Conservation (phyloP, 2,888 invertebrate genomes). For the Drosophila austrosaltans region DNA sequence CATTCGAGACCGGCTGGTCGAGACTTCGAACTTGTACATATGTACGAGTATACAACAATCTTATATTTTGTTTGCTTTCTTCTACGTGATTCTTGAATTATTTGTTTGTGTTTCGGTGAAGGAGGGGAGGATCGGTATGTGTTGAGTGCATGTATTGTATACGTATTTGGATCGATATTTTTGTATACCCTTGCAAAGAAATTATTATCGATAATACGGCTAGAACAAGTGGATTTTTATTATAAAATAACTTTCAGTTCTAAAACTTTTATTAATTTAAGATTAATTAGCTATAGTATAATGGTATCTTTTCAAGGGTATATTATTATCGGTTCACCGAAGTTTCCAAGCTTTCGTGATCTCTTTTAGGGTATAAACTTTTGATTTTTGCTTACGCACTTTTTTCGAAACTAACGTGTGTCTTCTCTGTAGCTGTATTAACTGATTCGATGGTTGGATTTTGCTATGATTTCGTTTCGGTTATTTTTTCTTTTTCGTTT, state of each 20-base stretch:
- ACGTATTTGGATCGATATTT: constrained; percentile 9
- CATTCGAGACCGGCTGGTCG: constrained; percentile 31
- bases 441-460: constrained; percentile 20
- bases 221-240: too few species aligned
- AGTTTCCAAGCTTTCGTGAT: not conserved
- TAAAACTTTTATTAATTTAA: too few species aligned
- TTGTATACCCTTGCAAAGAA: constrained; percentile 20
- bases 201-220: not conserved
- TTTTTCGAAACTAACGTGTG: constrained; percentile 37
- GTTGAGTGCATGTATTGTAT: constrained; percentile 1
- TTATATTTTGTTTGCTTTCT: constrained; percentile 46
- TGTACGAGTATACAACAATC: constrained; percentile 35
- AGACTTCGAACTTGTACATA: constrained; percentile 24
- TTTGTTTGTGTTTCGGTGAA: constrained; percentile 23
- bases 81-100: constrained; percentile 47
- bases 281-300: too few species aligned
- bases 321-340: not conserved
- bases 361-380: constrained; percentile 58
- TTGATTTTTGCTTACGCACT: constrained; percentile 69
- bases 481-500: constrained; percentile 44
- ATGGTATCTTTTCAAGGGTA: not conserved
- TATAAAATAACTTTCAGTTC: too few species aligned
- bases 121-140: not conserved
- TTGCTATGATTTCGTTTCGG: constrained; percentile 37
- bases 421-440: constrained; percentile 20